phyloP scores from a whole-genome alignment of 30 jellyfish, hydroid and myxozoan genomes.

The Aurelia aurita region DNA sequence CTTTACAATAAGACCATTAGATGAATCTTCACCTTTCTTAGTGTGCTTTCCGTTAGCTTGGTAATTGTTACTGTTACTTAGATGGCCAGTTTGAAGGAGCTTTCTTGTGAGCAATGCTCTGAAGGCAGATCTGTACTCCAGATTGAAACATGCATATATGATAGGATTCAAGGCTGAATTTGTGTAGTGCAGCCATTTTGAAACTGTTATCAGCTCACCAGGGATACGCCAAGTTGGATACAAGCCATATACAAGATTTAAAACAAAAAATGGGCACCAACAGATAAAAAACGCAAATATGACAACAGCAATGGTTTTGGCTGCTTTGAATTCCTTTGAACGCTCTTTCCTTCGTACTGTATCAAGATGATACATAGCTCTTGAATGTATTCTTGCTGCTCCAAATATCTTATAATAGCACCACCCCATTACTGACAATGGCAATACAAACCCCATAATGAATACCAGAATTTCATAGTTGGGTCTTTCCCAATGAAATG shows the following conservation, averaged over 20 bases:
- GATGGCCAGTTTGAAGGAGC: constrained; percentile 21
- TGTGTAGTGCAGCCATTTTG: constrained; percentile 92
- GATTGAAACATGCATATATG: constrained; percentile 82
- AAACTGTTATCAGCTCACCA: constrained; percentile 45
- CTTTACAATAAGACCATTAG: background rate
- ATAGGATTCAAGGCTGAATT: constrained; percentile 83
- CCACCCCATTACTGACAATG: constrained; percentile 60
- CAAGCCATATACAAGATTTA: constrained; percentile 63
- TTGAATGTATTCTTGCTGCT: constrained; percentile 63
- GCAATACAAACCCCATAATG: constrained; percentile 61
- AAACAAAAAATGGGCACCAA: constrained; percentile 84
- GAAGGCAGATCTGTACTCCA: constrained; percentile 75
- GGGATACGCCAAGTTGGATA: constrained; percentile 53
- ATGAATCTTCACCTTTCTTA: background rate
- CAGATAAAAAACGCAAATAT: constrained; percentile 85
- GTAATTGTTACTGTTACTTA: background rate
- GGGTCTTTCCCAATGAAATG: constrained; percentile 61
- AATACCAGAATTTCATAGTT: constrained; percentile 69
- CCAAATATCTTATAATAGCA: constrained; percentile 72
- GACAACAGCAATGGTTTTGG: constrained; percentile 79
- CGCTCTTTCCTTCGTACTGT: constrained; percentile 27
- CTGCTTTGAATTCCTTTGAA: constrained; percentile 71
- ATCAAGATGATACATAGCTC: constrained; percentile 9
- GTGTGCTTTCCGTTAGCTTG: background rate
- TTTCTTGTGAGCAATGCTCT: constrained; percentile 67